Base-by-base conservation (phyloP, 2,113 vertebrate genomes). In the Sisor rabdophorus region DNA sequence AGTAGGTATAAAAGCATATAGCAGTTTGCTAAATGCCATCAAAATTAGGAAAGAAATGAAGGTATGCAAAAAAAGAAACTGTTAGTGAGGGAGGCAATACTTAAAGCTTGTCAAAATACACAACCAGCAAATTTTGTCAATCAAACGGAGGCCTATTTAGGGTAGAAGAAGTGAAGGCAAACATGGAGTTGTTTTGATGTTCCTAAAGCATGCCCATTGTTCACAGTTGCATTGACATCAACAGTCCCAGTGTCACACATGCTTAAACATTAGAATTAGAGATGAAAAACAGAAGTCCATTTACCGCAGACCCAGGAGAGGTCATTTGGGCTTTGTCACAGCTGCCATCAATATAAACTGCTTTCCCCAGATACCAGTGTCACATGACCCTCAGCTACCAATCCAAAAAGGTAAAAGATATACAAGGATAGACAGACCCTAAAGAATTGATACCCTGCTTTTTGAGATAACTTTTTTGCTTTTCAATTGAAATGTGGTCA, bases 251-350 rank as follows among this genome's bases (percentile, higher is more conserved):
- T 71, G 70, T 59, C 36, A 61, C 77, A 60, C 60, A 52, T 36
- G 75, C 71, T 80, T 52, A 55, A 70, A 79, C 80, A 71, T 58
- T 32, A 56, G 77, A 78, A 81, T 80, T 82, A 81, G 55, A 60
- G 77, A 52, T 48, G 47, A 77, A 79, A 80, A 79, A 80, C 78
- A 82, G 67, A 80, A 75, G 81, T 84, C 77, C 71, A 72, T 60
- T 82, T 78, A 84, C 71, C 47, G 4, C 12, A 3, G 70, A 72
- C 80, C 30, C 74, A 24, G 28, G 65, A 71, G 80, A 84, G 83
- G 80, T 80, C 83, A 80, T 76, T 50, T 40, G 55, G 59, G 71
- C 71, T 79, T 84, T 75, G 30, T 55, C 63, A 56, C 2, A 50
- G 77, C 80, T 79, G 76, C 63, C 80, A 54, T 71, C 36, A 36